phyloP scores from a whole-genome alignment of 2,888 invertebrate genomes.

The Calephelis perditalis region DNA sequence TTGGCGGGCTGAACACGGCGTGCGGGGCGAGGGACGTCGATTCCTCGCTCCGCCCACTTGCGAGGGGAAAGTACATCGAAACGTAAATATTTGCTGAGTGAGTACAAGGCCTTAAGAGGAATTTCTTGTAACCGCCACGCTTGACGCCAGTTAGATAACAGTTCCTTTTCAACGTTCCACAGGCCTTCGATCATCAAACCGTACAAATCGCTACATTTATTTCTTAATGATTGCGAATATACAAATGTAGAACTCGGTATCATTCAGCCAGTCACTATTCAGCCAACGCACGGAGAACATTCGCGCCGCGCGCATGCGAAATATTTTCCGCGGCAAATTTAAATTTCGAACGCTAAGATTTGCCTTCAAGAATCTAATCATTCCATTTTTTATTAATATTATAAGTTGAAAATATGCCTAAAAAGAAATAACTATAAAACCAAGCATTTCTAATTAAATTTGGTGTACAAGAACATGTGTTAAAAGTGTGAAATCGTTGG shows the following conservation, averaged over 20 bases:
- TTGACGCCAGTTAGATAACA: conserved; percentile 53
- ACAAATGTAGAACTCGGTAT: conserved; percentile 58
- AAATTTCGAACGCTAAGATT: conserved; percentile 39
- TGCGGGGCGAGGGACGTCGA: too few relatives aligned
- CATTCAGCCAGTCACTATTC: conserved; percentile 64
- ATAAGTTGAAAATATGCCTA: conserved; percentile 54
- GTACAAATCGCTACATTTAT: conserved; percentile 51
- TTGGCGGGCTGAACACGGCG: too few relatives aligned
- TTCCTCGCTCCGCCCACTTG: too few relatives aligned
- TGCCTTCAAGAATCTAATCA: conserved; percentile 17
- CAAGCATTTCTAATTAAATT: conserved; percentile 20
- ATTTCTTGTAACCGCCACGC: conserved; percentile 20
- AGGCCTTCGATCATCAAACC: conserved; percentile 63
- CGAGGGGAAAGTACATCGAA: too few relatives aligned
- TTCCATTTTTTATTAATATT: conserved; percentile 32
- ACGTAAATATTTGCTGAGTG: too few relatives aligned
- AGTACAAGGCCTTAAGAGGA: too few relatives aligned
- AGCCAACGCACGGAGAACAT: conserved; percentile 55
- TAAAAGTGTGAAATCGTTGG: conserved; percentile 50
- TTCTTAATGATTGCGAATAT: conserved; percentile 71
- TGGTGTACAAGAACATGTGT: conserved; percentile 42
- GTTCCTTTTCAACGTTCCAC: conserved; percentile 50
- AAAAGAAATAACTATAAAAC: conserved; percentile 56
- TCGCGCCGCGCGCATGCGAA: conserved; percentile 50
- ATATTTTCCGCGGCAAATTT: conserved; percentile 61